Evolutionary conservation across 2,113 vertebrate species (phyloP).

Genomic region (Psophia crepitans): DNA sequence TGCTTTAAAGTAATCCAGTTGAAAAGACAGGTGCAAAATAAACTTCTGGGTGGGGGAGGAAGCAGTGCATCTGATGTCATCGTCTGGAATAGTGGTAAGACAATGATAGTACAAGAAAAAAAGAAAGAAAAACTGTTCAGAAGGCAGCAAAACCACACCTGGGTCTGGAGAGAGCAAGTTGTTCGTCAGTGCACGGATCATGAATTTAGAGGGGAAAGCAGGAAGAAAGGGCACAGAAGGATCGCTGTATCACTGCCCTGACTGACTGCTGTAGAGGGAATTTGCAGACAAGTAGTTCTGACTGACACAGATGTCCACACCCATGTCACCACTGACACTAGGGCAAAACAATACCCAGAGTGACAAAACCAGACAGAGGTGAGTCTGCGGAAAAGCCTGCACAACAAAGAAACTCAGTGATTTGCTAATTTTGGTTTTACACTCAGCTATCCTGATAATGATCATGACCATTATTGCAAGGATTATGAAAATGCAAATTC

Average conservation of each 20-base stretch:
- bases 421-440: slow-evolving; percentile 4
- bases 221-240: not conserved
- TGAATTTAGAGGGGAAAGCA: not conserved
- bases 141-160: not conserved
- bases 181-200: not conserved
- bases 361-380: slow-evolving; percentile 30
- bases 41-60: not conserved
- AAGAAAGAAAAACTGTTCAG: not conserved
- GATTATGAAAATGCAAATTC: slow-evolving; percentile 60
- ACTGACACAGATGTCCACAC: not conserved
- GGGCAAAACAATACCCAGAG: slow-evolving; percentile 7
- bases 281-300: not conserved
- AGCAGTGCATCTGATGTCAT: not conserved
- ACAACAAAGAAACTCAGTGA: not conserved
- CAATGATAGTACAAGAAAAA: not conserved
- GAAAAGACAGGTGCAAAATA: not conserved
- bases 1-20: not conserved
- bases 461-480: slow-evolving; percentile 25
- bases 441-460: not conserved
- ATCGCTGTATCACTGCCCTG: not conserved
- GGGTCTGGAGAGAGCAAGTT: not conserved
- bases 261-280: not conserved
- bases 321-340: not conserved
- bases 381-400: slow-evolving; percentile 11
- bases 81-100: not conserved